A percentile compares a stretch with the other conserved stretches of the same genome.
Evolutionary conservation across 2,797 vertebrate genomes (phyloP).

Genomic region (Euphonia xanthogaster): DNA sequence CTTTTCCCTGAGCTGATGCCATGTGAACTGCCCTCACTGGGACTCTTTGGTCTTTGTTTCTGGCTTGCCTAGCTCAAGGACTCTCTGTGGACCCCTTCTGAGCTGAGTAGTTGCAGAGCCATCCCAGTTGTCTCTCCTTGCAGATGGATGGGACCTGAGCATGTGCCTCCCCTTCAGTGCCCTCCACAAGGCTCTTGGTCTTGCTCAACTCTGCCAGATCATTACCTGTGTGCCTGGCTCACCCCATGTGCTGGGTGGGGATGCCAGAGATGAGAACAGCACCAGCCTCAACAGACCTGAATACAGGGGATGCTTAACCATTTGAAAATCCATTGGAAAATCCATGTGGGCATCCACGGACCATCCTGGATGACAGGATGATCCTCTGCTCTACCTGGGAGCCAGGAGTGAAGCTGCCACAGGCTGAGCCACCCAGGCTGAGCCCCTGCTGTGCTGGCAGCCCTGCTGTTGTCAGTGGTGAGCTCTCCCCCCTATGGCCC

Average conservation of each 20-base stretch:
- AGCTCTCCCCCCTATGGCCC: not conserved
- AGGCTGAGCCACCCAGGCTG: not conserved
- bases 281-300: not conserved
- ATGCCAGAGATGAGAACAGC: not conserved
- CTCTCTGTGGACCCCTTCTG: not conserved
- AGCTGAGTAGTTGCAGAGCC: not conserved
- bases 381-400: not conserved
- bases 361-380: not conserved
- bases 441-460: not conserved
- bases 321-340: not conserved
- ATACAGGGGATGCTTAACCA: not conserved
- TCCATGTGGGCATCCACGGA: not conserved
- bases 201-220: not conserved
- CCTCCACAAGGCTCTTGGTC: not conserved
- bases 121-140: not conserved
- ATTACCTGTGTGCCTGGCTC: not conserved
- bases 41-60: not conserved
- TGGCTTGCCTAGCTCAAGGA: not conserved
- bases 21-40: fast-evolving
- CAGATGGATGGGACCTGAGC: not conserved
- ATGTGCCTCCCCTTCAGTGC: not conserved
- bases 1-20: not conserved
- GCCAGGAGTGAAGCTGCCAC: not conserved
- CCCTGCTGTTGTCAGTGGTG: not conserved
- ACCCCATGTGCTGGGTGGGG: not conserved